A percentile compares a stretch with the other conserved stretches of the same genome.
phyloP scores from a whole-genome alignment of 1,140 invertebrate genomes.

The Arion vulgaris region DNA sequence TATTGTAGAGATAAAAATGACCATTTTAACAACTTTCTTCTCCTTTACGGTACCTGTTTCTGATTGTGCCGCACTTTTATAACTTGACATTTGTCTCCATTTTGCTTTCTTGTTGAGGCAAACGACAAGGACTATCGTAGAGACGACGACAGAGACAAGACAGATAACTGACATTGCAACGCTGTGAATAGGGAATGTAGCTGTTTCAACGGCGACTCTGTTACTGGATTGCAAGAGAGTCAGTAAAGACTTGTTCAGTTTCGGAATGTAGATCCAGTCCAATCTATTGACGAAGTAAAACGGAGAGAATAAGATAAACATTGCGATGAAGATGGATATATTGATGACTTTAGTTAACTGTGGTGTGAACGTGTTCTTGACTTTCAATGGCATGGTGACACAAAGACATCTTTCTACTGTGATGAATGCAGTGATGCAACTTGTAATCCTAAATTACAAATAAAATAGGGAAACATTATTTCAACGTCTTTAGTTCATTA shows the following conservation, averaged over 20 bases:
- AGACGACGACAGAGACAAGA: background rate
- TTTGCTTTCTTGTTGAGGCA: background rate
- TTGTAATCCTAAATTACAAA: background rate
- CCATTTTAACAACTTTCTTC: background rate
- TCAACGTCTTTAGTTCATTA: background rate
- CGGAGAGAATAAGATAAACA: background rate
- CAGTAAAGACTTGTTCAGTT: background rate
- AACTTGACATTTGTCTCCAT: background rate
- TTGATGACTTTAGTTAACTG: background rate
- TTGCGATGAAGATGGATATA: background rate
- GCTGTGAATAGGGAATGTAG: background rate
- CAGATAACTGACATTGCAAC: background rate
- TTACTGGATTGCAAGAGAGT: background rate
- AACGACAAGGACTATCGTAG: background rate
- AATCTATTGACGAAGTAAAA: background rate
- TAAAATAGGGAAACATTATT: too few relatives aligned
- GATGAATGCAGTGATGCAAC: conserved; percentile 14
- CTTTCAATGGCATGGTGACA: conserved; percentile 14
- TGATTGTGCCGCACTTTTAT: too few relatives aligned
- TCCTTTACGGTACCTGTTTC: background rate
- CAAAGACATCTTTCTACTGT: conserved; percentile 13
- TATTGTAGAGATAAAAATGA: background rate
- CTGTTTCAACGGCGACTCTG: background rate
- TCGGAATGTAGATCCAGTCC: background rate
- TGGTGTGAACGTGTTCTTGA: background rate